phyloP scores from a whole-genome alignment of 2,888 invertebrate genomes.

The Drosophila mettleri region DNA sequence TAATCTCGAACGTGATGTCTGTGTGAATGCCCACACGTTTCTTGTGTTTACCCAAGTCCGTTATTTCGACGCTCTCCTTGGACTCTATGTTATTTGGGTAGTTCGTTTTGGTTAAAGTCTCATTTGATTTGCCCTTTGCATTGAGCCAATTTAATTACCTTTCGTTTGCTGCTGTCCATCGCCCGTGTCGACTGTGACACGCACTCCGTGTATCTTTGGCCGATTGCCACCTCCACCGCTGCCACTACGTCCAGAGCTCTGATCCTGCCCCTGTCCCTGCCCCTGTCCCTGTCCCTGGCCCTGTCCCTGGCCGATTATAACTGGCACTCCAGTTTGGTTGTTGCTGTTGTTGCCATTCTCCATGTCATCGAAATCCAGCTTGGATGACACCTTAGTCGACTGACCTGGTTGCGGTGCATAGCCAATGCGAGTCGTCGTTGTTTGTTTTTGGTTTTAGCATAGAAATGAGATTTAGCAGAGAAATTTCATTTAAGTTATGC shows the following conservation, averaged over 20 bases:
- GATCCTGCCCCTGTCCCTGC: slow-evolving; percentile 47
- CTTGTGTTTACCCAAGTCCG: slow-evolving; percentile 83
- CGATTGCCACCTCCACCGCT: slow-evolving; percentile 64
- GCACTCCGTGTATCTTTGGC: slow-evolving; percentile 85
- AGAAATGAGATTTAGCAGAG: slow-evolving; percentile 73
- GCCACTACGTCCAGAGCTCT: slow-evolving; percentile 55
- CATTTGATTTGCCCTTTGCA: slow-evolving; percentile 38
- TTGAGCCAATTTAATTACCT: slow-evolving; percentile 75
- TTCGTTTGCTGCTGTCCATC: slow-evolving; percentile 82
- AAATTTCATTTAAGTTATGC: slow-evolving; percentile 76
- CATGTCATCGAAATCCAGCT: slow-evolving; percentile 84
- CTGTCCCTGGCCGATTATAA: slow-evolving; percentile 52
- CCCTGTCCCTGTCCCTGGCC: slow-evolving; percentile 40
- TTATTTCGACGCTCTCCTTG: slow-evolving; percentile 84
- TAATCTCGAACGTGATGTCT: slow-evolving; percentile 85
- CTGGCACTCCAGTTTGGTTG: slow-evolving; percentile 73
- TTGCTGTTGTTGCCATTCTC: slow-evolving; percentile 62
- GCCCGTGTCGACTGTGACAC: slow-evolving; percentile 85
- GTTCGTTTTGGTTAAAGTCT: slow-evolving; percentile 21
- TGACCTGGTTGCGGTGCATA: slow-evolving; percentile 73
- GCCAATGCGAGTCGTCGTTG: slow-evolving; percentile 38
- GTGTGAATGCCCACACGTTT: slow-evolving; percentile 85
- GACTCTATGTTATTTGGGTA: slow-evolving; percentile 76
- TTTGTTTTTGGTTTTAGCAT: slow-evolving; percentile 76
- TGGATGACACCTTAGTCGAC: slow-evolving; percentile 82